Base-by-base conservation (phyloP, 1,140 invertebrate genomes). In the Aphelinus certus region DNA sequence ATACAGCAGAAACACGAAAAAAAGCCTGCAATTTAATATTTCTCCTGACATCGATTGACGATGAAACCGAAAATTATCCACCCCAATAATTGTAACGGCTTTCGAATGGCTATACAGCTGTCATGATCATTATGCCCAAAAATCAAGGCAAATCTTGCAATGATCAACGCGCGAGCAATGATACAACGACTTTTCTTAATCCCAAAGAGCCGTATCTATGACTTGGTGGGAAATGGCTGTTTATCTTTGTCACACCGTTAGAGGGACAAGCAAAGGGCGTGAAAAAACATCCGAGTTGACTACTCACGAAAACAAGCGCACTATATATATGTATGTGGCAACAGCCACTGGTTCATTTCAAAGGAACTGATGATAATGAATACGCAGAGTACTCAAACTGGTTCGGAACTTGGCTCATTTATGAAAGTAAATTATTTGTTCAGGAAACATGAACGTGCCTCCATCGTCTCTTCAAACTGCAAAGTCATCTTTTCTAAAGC, bases 321-420 rank as follows among this genome's bases (percentile, higher is more conserved):
- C 26, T 26, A 26, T 26, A 26, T 26, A 26, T 26, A 26, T 26
- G 26, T 26, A 26, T 26, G 26, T 26, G 26, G 26, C 26, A 26
- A 26, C 26, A 26, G 26, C 26, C 26, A 26, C 26, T 26, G 26
- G 26, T 26, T 26, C 26, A 26, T 26, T 26, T 26, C 26, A 26
- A 26, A 26, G 26, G 26, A 26, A 26, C 9, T 76, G 70, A 82
- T 83, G 55, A 75, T 75, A 84, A 83, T 78, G 79, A 83, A 78
- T 70, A 79, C 78, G 73, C 69, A 78, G 77, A 63, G 26, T 26
- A 58, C 73, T 43, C 42, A 75, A 76, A 78, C 78, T 82, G 78
- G 60, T 77, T 76, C 69, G 75, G 43, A 86, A 84, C 81, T 85
- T 82, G 61, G 64, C 78, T 82, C 85, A 85, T 87, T 87, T 84